These are phyloP conservation scores for Limnephilus rhombicus DNA, from an alignment of 2,888 invertebrate genomes.

Conservation along the genomic window DNA sequence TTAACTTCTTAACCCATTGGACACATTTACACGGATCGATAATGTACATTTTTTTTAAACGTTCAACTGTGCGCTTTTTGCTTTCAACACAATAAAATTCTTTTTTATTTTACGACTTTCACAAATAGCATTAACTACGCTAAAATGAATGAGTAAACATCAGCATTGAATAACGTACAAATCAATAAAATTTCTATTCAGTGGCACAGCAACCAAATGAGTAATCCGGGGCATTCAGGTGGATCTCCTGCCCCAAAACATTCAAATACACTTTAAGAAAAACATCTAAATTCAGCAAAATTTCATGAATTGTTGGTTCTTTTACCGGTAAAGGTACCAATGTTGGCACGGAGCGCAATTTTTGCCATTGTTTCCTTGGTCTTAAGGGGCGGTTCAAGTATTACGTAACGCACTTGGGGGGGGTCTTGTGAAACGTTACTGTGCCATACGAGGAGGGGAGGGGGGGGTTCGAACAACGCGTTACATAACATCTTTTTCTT, in stretches of 20 bases:
- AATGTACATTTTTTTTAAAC: neutral
- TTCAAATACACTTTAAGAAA: neutral
- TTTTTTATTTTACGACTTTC: neutral
- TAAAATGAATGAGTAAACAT: neutral
- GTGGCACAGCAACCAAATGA: neutral
- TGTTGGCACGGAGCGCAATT: too few species aligned
- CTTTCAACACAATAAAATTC: neutral
- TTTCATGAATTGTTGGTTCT: too few species aligned
- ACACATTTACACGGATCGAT: neutral
- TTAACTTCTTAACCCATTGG: neutral
- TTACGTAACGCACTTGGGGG: too few species aligned
- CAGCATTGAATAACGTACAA: neutral
- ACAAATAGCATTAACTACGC: neutral
- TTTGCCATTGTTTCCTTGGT: neutral
- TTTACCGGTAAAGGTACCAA: too few species aligned
- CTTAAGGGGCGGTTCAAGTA: too few species aligned
- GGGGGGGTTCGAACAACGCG: too few species aligned
- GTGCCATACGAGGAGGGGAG: too few species aligned
- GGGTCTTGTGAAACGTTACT: too few species aligned
- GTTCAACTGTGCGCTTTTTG: neutral
- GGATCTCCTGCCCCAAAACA: neutral
- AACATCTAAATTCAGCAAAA: neutral
- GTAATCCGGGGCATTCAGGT: neutral
- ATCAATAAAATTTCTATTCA: neutral
- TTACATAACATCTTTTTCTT: too few species aligned